Conservation (phyloP, 2,888 invertebrate species). For the Scotopteryx bipunctaria region DNA sequence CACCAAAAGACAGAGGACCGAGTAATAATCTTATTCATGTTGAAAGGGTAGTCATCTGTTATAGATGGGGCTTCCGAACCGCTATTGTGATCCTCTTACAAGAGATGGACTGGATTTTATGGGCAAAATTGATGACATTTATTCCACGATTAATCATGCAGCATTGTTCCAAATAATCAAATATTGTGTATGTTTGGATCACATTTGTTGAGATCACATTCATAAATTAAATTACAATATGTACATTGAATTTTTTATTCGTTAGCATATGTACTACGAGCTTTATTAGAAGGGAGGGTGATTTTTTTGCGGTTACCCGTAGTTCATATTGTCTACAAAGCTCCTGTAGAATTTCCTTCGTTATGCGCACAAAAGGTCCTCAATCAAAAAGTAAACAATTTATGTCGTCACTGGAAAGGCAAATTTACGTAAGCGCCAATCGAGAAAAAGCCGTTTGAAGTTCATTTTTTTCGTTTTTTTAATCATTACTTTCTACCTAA, state of each 20-base stretch:
- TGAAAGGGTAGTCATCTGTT: constrained; percentile 31
- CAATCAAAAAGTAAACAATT: constrained; percentile 52
- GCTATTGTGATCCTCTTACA: constrained; percentile 39
- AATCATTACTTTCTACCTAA: too few species aligned
- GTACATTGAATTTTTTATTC: not conserved
- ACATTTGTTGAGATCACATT: not conserved
- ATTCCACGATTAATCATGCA: constrained; percentile 33
- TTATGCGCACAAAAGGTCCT: constrained; percentile 39
- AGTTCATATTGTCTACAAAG: constrained; percentile 12
- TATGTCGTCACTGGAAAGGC: too few species aligned
- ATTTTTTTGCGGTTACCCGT: constrained; percentile 8
- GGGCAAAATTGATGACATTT: constrained; percentile 41
- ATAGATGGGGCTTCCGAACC: constrained; percentile 32
- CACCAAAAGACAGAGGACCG: constrained; percentile 19
- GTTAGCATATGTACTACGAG: not conserved
- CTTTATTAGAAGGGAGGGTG: constrained; percentile 3
- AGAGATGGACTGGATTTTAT: constrained; percentile 42
- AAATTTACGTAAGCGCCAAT: too few species aligned
- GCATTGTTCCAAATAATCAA: constrained; percentile 31
- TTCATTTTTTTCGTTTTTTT: too few species aligned
- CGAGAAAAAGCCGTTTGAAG: too few species aligned
- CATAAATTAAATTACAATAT: too few species aligned
- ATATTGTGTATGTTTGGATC: not conserved
- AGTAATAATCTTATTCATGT: constrained; percentile 29
- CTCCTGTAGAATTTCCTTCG: constrained; percentile 34